These are phyloP conservation scores for Lacanobia wlatinum DNA, from an alignment of 2,888 invertebrate species.

Conservation along the genomic window DNA sequence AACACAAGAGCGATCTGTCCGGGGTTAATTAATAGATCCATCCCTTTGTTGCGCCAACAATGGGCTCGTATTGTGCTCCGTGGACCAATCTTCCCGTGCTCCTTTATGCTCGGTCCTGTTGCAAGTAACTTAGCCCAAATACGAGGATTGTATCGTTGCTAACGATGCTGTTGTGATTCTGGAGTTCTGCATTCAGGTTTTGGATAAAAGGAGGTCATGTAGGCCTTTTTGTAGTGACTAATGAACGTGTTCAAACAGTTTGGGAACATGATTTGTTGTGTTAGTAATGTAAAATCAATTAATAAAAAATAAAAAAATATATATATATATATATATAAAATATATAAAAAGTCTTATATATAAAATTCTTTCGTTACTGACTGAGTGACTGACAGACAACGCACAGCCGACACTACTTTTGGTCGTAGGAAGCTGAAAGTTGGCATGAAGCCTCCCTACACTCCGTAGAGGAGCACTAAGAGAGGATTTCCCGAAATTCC, in stretches of 20 bases:
- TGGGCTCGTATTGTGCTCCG: slow-evolving; percentile 73
- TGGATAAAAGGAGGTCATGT: not conserved
- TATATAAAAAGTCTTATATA: too few relatives aligned
- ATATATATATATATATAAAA: too few relatives aligned
- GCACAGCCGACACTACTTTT: too few relatives aligned
- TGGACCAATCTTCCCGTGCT: slow-evolving; percentile 73
- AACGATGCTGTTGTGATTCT: slow-evolving; percentile 48
- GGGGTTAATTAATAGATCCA: slow-evolving; percentile 81
- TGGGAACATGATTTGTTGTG: not conserved
- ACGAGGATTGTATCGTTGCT: slow-evolving; percentile 45
- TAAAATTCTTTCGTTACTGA: too few relatives aligned
- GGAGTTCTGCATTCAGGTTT: slow-evolving; percentile 24
- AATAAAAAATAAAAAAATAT: too few relatives aligned
- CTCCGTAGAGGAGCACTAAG: too few relatives aligned
- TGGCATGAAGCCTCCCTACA: too few relatives aligned
- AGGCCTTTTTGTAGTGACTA: not conserved
- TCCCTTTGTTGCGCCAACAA: slow-evolving; percentile 77
- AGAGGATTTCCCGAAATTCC: too few relatives aligned
- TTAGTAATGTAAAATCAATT: not conserved
- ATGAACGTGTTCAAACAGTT: not conserved
- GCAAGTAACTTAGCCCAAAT: slow-evolving; percentile 59
- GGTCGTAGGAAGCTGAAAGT: too few relatives aligned
- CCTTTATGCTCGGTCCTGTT: slow-evolving; percentile 58
- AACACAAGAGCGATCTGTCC: slow-evolving; percentile 73
- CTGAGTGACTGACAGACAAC: too few relatives aligned